A percentile compares a stretch with the other conserved stretches of the same genome.
phyloP scores from a whole-genome alignment of 1,140 invertebrate genomes.

The Euura lappo region DNA sequence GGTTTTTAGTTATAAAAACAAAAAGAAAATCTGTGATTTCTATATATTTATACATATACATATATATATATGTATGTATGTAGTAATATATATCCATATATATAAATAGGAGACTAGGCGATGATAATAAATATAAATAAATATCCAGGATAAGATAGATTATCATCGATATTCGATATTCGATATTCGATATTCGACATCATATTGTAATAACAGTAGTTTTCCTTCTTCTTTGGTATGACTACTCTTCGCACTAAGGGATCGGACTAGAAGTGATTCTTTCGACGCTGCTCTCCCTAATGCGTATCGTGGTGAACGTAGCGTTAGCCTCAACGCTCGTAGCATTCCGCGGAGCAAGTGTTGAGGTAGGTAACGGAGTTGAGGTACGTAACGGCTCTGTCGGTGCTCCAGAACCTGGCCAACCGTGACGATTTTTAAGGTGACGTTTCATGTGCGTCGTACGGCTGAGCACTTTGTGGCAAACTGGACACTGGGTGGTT shows the following conservation, averaged over 20 bases:
- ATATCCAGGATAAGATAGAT: too few species aligned
- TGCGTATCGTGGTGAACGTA: constrained; percentile 57
- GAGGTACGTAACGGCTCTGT: constrained; percentile 27
- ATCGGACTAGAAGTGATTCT: constrained; percentile 61
- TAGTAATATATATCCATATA: neutral
- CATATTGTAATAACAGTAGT: neutral
- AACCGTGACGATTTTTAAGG: constrained; percentile 59
- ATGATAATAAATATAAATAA: too few species aligned
- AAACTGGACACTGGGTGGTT: constrained; percentile 61
- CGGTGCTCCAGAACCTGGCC: constrained; percentile 43
- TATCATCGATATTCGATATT: neutral
- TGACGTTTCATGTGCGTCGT: constrained; percentile 61
- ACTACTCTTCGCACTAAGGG: constrained; percentile 49
- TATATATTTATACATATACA: neutral
- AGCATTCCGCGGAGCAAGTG: constrained; percentile 34
- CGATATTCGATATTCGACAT: constrained; percentile 26
- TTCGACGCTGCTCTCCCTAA: constrained; percentile 59
- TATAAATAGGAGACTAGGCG: neutral
- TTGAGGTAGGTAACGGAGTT: constrained; percentile 30
- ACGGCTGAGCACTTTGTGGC: constrained; percentile 61
- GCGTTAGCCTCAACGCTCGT: constrained; percentile 39
- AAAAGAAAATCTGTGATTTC: constrained; percentile 12
- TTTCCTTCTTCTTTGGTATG: neutral
- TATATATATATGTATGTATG: neutral
- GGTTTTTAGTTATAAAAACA: constrained; percentile 36